These are phyloP conservation scores for Belgica antarctica DNA, from an alignment of 2,888 invertebrate species.

Conservation along the genomic window DNA sequence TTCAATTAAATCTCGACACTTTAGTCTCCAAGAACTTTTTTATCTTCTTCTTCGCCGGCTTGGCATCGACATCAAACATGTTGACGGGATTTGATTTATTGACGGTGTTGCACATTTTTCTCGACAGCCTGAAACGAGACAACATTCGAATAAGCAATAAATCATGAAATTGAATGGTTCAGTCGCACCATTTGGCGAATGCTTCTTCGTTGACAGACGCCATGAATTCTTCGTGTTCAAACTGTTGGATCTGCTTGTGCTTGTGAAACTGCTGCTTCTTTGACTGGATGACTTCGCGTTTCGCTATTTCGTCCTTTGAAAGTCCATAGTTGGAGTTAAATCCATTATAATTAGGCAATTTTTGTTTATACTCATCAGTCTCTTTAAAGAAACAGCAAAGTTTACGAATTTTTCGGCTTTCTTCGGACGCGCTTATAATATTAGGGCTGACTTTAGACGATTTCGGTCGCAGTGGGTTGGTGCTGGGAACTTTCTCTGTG, in stretches of 20 bases:
- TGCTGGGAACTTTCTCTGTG: not conserved
- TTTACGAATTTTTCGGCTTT: slow-evolving; percentile 6
- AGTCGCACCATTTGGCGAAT: slow-evolving; percentile 38
- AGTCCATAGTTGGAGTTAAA: slow-evolving; percentile 41
- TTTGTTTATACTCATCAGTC: slow-evolving; percentile 38
- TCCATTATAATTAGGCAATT: slow-evolving; percentile 40
- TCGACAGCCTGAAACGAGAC: slow-evolving; percentile 31
- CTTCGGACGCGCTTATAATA: too few species aligned
- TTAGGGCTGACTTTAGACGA: not conserved
- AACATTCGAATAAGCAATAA: too few species aligned
- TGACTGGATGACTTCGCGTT: not conserved
- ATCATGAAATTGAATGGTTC: too few species aligned
- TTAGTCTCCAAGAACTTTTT: too few species aligned
- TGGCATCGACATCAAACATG: slow-evolving; percentile 35
- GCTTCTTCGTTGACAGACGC: slow-evolving; percentile 27
- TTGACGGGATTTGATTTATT: slow-evolving; percentile 32
- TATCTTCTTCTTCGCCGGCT: not conserved
- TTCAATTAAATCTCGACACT: too few species aligned
- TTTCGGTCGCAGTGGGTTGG: not conserved
- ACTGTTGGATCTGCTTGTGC: not conserved
- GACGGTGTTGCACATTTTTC: slow-evolving; percentile 40
- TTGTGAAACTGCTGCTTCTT: not conserved
- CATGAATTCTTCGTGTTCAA: slow-evolving; percentile 27
- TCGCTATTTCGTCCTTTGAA: slow-evolving; percentile 37
- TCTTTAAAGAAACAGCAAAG: slow-evolving; percentile 36